A percentile compares a stretch with the other conserved stretches of the same genome.
These are phyloP conservation scores for Okamejei kenojei DNA, from an alignment of 2,797 vertebrate species.

Conservation along the genomic window DNA sequence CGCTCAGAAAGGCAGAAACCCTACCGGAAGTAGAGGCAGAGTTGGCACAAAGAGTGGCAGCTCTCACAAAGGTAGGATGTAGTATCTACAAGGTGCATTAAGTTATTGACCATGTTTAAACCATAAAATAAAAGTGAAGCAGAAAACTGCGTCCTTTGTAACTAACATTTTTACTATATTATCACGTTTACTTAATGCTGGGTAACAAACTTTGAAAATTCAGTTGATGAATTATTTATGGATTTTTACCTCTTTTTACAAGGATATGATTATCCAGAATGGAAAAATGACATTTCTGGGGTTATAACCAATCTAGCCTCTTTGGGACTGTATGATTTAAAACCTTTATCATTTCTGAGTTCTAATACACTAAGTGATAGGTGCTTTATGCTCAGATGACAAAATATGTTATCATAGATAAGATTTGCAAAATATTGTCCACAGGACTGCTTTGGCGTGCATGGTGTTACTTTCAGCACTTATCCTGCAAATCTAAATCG, in stretches of 20 bases:
- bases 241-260: background rate
- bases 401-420: background rate
- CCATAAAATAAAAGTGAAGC: background rate
- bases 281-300: background rate
- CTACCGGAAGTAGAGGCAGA: conserved; percentile 92
- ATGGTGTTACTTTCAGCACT: background rate
- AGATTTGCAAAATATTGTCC: background rate
- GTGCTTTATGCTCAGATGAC: background rate
- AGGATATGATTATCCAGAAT: background rate
- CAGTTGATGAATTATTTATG: background rate
- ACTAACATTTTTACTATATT: background rate
- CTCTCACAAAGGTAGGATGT: conserved; percentile 78
- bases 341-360: background rate
- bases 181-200: background rate
- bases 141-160: background rate
- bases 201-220: conserved; percentile 12
- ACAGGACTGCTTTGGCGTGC: background rate
- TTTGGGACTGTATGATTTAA: background rate
- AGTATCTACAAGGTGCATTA: background rate
- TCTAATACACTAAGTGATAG: background rate
- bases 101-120: background rate
- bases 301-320: background rate
- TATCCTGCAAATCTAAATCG: background rate
- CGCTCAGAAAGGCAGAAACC: conserved; percentile 84
- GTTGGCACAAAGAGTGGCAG: conserved; percentile 85